These are phyloP conservation scores for Drosophila tani DNA, from an alignment of 1,140 invertebrate genomes.

Conservation along the genomic window DNA sequence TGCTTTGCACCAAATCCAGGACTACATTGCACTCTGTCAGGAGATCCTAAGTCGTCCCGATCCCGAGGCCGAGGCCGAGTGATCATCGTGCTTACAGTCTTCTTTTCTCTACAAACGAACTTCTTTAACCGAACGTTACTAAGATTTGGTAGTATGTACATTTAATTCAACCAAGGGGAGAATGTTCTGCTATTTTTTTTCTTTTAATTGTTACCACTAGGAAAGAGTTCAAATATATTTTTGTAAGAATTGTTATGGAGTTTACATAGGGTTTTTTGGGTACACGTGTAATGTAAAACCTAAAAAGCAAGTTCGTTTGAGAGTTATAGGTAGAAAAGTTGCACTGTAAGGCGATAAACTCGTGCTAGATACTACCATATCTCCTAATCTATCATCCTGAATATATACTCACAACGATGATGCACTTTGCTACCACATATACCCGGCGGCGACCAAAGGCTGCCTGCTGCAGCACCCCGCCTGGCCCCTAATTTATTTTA, in stretches of 20 bases:
- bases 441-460: constrained; percentile 35
- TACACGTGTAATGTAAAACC: no score
- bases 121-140: constrained; percentile 1
- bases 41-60: constrained; percentile 83
- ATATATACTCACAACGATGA: constrained; percentile 21
- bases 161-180: not conserved
- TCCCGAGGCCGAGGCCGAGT: constrained; percentile 79
- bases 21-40: constrained; percentile 84
- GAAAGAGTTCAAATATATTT: constrained; percentile 9
- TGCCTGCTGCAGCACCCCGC: constrained; percentile 30
- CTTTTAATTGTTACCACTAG: not conserved
- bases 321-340: constrained; percentile 7
- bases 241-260: constrained; percentile 12
- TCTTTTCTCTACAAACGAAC: constrained; percentile 15
- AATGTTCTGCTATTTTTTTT: not conserved
- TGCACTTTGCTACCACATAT: constrained; percentile 5
- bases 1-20: constrained; percentile 53
- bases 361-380: not conserved
- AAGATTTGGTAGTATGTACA: not conserved
- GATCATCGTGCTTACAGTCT: not conserved
- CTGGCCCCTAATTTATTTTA: constrained; percentile 18
- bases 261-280: no score
- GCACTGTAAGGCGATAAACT: not conserved
- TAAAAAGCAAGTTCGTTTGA: not conserved
- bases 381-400: constrained; percentile 3